Percentiles rank a stretch among this genome's conserved stretches.
These are phyloP conservation scores for Ochotona curzoniae DNA, from an alignment of 2,113 vertebrate species.

Conservation along the genomic window DNA sequence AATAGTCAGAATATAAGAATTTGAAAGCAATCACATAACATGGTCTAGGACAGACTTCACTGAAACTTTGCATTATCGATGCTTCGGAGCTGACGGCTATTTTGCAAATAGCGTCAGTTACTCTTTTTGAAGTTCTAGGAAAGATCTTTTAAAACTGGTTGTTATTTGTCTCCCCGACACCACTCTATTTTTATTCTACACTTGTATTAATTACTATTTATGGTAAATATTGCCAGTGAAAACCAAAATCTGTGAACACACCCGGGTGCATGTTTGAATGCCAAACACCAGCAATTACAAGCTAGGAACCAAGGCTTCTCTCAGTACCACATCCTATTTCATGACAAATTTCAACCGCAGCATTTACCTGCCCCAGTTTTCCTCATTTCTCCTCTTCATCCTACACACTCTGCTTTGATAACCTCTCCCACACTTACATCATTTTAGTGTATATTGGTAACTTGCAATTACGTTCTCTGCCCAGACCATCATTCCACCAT, in stretches of 20 bases:
- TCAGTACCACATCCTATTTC: neutral
- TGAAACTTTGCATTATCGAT: constrained; percentile 15
- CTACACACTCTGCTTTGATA: neutral
- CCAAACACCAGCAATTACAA: neutral
- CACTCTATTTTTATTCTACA: neutral
- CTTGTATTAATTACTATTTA: neutral
- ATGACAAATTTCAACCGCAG: neutral
- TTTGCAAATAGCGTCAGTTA: neutral
- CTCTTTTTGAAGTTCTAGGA: neutral
- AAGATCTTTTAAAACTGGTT: constrained; percentile 10
- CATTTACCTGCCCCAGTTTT: neutral
- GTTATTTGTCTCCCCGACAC: neutral
- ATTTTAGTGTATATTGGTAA: neutral
- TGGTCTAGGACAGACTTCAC: neutral
- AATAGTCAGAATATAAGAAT: neutral
- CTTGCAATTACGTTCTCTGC: neutral
- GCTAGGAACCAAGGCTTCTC: neutral
- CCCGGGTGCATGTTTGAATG: neutral
- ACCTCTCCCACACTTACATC: neutral
- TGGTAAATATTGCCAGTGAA: neutral
- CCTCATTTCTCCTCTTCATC: neutral
- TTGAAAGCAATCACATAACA: neutral
- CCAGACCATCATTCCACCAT: neutral
- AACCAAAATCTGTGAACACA: neutral
- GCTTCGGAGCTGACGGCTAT: neutral